Conservation (phyloP, 2,797 vertebrate species). For the Amblyraja radiata region DNA sequence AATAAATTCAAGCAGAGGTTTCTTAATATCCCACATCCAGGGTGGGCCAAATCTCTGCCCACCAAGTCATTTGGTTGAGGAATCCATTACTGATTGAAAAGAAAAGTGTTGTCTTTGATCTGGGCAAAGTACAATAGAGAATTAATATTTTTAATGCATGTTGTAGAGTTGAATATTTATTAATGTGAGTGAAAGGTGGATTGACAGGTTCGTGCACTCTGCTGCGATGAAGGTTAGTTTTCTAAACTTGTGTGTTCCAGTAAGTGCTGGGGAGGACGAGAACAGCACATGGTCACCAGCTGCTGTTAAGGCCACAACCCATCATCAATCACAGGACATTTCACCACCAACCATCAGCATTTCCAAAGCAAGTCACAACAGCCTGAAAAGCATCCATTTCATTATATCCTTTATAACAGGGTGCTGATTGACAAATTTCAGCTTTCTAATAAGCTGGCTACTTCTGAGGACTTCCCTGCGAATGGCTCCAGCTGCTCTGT, state of each 20-base stretch:
- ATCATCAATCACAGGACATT: slow-evolving; percentile 31
- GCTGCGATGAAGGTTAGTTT: not conserved
- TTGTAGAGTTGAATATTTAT: not conserved
- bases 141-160: not conserved
- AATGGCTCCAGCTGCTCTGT: not conserved
- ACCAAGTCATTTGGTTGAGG: not conserved
- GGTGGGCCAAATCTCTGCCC: not conserved
- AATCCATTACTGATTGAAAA: not conserved
- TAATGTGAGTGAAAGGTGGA: not conserved
- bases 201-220: not conserved
- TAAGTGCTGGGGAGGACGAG: not conserved
- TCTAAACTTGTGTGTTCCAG: not conserved
- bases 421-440: slow-evolving; percentile 31
- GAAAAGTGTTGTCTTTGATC: not conserved
- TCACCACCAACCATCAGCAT: slow-evolving; percentile 8
- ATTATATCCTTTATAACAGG: slow-evolving; percentile 16
- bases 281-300: slow-evolving; percentile 34
- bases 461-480: not conserved
- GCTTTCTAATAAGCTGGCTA: not conserved
- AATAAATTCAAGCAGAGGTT: not conserved
- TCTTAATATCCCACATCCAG: not conserved
- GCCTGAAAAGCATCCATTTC: slow-evolving; percentile 16
- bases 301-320: not conserved
- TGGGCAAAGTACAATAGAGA: not conserved
- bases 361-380: slow-evolving; percentile 24